Evolutionary conservation across 2,888 invertebrate genomes (phyloP), one percentile per base, ranked within the genome.

Genomic region (Amaurobius ferox): DNA sequence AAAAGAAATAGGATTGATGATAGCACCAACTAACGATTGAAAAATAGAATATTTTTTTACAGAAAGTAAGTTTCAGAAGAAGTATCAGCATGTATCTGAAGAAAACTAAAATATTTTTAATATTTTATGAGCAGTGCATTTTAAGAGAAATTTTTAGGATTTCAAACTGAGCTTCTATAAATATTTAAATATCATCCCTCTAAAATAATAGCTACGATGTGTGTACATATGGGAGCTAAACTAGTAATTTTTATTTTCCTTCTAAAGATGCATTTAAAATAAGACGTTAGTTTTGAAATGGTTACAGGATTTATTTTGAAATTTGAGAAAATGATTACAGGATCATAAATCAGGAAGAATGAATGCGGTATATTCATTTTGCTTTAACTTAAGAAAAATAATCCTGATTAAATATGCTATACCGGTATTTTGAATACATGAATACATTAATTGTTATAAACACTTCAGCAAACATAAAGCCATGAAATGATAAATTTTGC

Each of bases 131-230:
- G 67, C 29, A 80, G 62, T 67, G 29, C 72, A 35, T 48, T 32
- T 40, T 44, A 55, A 55, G 29, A 39, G 68, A 80, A 74, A 35
- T 39, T 61, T 72, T 68, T 71, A 79, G 71, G 62, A 64, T 7
- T 35, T 35, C 71, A 35, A 74, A 55, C 28, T 80, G 35, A 39
- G 26, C 35, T 28, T 48, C 23, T 26, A 40, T 80, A 72, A 80
- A 80, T 80, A 80, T 80, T 79, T 80, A 80, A 80, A 68, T 55
- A 68, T 48, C 61, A 72, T 67, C 55, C 67, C 28, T 39, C 39
- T 23, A 30, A 72, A 74, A 80, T 80, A 80, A 80, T 40, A 80
- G 72, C 30, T 32, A 35, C 44, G 40, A 39, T 61, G 55, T 70
- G 70, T 78, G 68, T 70, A 70, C 29, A 78, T 68, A 61, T 68